Evolutionary conservation across 2,797 vertebrate genomes (phyloP).

Genomic region (Chaetodon trifasciatus): DNA sequence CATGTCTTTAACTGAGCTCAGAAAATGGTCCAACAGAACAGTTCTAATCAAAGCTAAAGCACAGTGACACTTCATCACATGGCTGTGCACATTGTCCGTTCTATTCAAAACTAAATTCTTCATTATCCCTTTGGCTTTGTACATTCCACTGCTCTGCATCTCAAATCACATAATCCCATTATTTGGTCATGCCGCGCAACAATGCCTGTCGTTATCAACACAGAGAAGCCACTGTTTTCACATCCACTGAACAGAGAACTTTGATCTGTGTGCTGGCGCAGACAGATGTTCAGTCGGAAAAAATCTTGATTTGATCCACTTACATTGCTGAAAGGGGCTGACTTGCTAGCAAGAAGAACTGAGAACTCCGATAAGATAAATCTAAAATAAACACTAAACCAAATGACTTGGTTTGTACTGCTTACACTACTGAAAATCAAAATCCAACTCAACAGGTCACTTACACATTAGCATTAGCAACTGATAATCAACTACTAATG

Average conservation of each 20-base stretch:
- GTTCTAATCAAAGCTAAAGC: slow-evolving; percentile 13
- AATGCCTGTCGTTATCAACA: slow-evolving; percentile 58
- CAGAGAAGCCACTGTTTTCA: slow-evolving; percentile 47
- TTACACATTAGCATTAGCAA: not conserved
- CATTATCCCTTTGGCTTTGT: slow-evolving; percentile 19
- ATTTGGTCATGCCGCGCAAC: slow-evolving; percentile 46
- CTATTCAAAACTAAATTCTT: slow-evolving; percentile 2
- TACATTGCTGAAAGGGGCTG: not conserved
- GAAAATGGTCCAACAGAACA: not conserved
- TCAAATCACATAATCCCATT: slow-evolving; percentile 53
- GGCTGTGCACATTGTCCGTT: not conserved
- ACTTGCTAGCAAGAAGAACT: not conserved
- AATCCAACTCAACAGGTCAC: not conserved
- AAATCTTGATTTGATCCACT: not conserved
- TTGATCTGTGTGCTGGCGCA: slow-evolving; percentile 32
- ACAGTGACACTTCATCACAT: not conserved
- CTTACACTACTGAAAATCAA: slow-evolving; percentile 12
- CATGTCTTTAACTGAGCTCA: not conserved
- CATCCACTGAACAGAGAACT: slow-evolving; percentile 30
- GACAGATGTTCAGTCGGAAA: slow-evolving; percentile 4
- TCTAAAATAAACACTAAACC: slow-evolving; percentile 11
- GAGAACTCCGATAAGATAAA: not conserved
- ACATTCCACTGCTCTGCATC: slow-evolving; percentile 35
- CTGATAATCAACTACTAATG: not conserved
- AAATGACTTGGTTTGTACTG: not conserved